Conservation (phyloP, 2,113 vertebrate genomes). For the Hydropotes inermis region DNA sequence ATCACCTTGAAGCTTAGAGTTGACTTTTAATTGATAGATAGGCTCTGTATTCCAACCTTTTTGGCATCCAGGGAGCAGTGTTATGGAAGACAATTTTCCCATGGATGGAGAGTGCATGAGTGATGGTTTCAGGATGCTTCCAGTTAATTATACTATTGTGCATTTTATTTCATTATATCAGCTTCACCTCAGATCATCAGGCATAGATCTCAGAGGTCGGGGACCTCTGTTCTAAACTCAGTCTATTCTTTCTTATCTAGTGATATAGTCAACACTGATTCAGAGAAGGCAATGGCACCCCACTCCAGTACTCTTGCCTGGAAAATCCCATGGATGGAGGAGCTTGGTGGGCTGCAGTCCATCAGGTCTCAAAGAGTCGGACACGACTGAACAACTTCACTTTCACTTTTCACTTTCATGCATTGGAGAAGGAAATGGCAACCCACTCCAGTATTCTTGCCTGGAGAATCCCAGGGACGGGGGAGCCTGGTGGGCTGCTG, state of each 20-base stretch:
- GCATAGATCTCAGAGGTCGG: background rate
- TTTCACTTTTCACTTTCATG: too few species aligned
- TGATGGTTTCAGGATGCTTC: background rate
- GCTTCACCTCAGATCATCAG: background rate
- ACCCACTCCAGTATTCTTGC: too few species aligned
- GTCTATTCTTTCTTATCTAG: background rate
- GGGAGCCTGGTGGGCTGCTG: too few species aligned
- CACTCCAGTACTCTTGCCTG: too few species aligned
- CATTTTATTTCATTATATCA: background rate
- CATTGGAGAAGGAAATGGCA: too few species aligned
- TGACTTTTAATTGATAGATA: conserved; percentile 11
- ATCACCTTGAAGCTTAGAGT: background rate
- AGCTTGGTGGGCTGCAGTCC: too few species aligned
- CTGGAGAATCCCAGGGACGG: too few species aligned
- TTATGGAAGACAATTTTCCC: background rate
- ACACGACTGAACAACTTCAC: too few species aligned
- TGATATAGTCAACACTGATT: background rate
- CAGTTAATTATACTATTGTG: background rate
- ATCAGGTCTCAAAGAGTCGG: too few species aligned
- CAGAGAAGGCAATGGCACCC: too few species aligned
- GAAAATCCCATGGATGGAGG: too few species aligned
- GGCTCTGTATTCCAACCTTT: background rate
- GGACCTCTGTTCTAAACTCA: background rate
- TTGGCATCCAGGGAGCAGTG: background rate
- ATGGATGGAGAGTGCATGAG: background rate